These are phyloP conservation scores for Mimas tiliae DNA, from an alignment of 2,888 invertebrate genomes.

Conservation along the genomic window DNA sequence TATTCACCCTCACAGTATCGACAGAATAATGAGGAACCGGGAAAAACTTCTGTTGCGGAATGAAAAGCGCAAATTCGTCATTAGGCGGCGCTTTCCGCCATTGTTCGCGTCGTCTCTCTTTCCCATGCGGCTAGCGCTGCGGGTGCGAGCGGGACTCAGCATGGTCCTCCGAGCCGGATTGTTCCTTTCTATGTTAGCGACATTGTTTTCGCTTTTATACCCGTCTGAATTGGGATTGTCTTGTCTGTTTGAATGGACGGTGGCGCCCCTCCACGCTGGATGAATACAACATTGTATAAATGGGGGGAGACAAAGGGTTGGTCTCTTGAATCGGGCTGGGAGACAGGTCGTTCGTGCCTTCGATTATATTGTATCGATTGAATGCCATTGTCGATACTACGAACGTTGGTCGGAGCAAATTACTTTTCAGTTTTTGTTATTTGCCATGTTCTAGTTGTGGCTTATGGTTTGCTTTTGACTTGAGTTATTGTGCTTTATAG, in stretches of 20 bases:
- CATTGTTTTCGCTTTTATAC: slow-evolving; percentile 85
- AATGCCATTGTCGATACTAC: slow-evolving; percentile 75
- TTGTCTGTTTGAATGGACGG: slow-evolving; percentile 82
- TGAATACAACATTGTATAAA: slow-evolving; percentile 81
- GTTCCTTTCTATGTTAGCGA: slow-evolving; percentile 85
- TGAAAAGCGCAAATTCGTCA: slow-evolving; percentile 86
- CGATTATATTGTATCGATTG: slow-evolving; percentile 84
- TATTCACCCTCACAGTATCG: slow-evolving; percentile 78
- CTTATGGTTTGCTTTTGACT: slow-evolving; percentile 12
- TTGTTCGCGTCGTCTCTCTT: slow-evolving; percentile 71
- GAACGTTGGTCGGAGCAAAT: slow-evolving; percentile 83
- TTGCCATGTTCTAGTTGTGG: slow-evolving; percentile 27
- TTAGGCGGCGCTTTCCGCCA: slow-evolving; percentile 84
- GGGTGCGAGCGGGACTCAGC: slow-evolving; percentile 65
- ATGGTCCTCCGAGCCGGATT: slow-evolving; percentile 81
- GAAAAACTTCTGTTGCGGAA: slow-evolving; percentile 85
- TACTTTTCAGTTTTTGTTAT: slow-evolving; percentile 77
- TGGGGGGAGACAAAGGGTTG: slow-evolving; percentile 83
- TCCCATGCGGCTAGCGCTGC: slow-evolving; percentile 40
- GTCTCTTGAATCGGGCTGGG: slow-evolving; percentile 81
- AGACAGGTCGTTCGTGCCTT: slow-evolving; percentile 81
- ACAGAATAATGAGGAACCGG: slow-evolving; percentile 82
- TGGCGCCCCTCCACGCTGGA: slow-evolving; percentile 82
- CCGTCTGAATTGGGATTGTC: slow-evolving; percentile 83
- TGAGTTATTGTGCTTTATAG: slow-evolving; percentile 1